Percentiles rank a stretch among this genome's conserved stretches.
These are phyloP conservation scores for Coleophora flavipennella DNA, from an alignment of 2,888 invertebrate species.

Conservation along the genomic window DNA sequence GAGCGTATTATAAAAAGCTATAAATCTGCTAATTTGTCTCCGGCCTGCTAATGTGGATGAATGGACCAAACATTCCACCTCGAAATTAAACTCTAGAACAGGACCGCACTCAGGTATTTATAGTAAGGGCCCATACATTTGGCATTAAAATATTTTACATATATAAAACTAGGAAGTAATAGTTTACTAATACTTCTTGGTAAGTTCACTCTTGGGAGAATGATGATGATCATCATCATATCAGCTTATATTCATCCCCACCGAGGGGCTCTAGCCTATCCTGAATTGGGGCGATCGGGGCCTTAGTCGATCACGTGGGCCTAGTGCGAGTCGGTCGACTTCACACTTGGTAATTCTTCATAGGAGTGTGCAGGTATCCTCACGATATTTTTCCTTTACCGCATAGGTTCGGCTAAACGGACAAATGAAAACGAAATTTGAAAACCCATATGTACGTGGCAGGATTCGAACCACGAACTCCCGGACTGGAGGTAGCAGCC, in stretches of 20 bases:
- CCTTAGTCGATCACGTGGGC: too few relatives aligned
- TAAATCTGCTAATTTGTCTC: conserved; percentile 52
- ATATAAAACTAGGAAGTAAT: background rate
- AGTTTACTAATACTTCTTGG: background rate
- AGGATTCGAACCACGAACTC: too few relatives aligned
- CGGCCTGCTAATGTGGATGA: conserved; percentile 51
- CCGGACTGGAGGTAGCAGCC: too few relatives aligned
- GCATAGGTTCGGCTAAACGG: too few relatives aligned
- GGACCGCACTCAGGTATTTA: background rate
- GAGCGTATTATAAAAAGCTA: conserved; percentile 25
- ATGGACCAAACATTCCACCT: conserved; percentile 47
- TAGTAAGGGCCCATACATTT: background rate
- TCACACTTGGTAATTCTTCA: background rate
- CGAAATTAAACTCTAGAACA: conserved; percentile 53
- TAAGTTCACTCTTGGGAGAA: background rate
- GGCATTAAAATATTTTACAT: background rate
- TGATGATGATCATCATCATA: too few relatives aligned
- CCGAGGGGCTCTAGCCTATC: too few relatives aligned
- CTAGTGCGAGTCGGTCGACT: background rate
- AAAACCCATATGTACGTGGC: too few relatives aligned
- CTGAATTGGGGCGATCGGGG: too few relatives aligned
- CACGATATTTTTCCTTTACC: background rate
- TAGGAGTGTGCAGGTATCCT: too few relatives aligned
- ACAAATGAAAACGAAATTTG: too few relatives aligned
- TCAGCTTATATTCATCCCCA: too few relatives aligned